Conservation (phyloP, 2,113 vertebrate genomes). For the Anoplopoma fimbria region DNA sequence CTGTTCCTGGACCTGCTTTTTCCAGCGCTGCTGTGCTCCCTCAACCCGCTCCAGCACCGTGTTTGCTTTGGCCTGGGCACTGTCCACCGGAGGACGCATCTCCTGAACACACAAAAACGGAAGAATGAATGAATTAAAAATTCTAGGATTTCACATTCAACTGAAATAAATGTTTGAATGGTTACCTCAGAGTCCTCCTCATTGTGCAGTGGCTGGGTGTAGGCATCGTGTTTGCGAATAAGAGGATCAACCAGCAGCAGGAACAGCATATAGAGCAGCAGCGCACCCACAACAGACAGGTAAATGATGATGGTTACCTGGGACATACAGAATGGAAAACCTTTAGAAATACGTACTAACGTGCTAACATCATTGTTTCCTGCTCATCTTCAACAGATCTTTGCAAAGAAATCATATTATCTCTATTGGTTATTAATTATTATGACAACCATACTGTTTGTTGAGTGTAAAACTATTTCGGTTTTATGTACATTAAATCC, state of each 20-base stretch:
- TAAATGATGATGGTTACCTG: slow-evolving; percentile 96
- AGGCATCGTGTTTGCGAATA: slow-evolving; percentile 92
- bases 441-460: background rate
- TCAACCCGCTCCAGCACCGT: slow-evolving; percentile 94
- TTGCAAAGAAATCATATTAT: background rate
- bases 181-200: slow-evolving; percentile 93
- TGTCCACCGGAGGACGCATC: slow-evolving; percentile 73
- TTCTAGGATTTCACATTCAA: background rate
- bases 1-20: slow-evolving; percentile 96
- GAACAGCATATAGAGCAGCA: slow-evolving; percentile 96
- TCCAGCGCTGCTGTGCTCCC: slow-evolving; percentile 97
- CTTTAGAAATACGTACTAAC: background rate
- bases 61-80: slow-evolving; percentile 83
- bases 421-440: background rate
- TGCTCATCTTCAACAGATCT: background rate
- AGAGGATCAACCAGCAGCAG: slow-evolving; percentile 95
- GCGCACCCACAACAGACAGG: slow-evolving; percentile 91
- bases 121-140: background rate
- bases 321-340: background rate
- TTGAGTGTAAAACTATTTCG: too few species aligned
- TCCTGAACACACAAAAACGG: slow-evolving; percentile 83
- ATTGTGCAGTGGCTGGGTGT: slow-evolving; percentile 91
- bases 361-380: background rate
- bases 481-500: background rate
- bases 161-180: background rate